Base-by-base conservation (phyloP, 2,888 invertebrate genomes). In the Zonitis immaculata region DNA sequence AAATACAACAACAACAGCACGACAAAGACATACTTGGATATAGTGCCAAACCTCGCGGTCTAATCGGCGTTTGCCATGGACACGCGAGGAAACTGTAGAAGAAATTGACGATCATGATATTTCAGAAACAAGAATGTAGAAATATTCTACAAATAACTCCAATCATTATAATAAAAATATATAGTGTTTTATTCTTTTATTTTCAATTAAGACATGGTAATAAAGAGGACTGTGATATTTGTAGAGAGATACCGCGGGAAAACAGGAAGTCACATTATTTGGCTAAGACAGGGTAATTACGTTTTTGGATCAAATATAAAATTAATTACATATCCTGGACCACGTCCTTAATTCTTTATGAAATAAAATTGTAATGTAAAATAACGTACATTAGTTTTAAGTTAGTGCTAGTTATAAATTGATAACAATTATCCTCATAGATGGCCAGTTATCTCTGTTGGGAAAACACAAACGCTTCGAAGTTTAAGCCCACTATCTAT, bases 1-100 rank as follows among this genome's bases (percentile, higher is more conserved):
- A 11, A 39, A 11, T n/a, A 39, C 16, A 4, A 22, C 22, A 4
- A 22, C 22, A 18, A 55, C 57, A 7, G 50, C 64, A 4, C 56
- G 66, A 14, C 70, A 72, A 54, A 51, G 70, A 42, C 59, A 64
- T 42, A 71, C 70, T 14, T 72, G 72, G 72, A 72, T 72, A 54
- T 72, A 71, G 70, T 68, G 67, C 61, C 66, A 66, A 55, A 62
- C 70, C 70, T 69, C 70, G 69, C 71, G 70, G 61, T 65, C 66
- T 62, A 60, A 51, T 28, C 42, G 61, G 52, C 60, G 55, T 12
- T 45, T 62, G 49, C 58, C 64, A 6, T 65, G 67, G 65, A 67
- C 63, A 57, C 70, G 71, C 70, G 65, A 65, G 63, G 66, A 58
- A 48, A 52, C 49, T 16, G 51, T 44, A 43, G 53, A 52, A 7